Percentiles rank a stretch among this genome's conserved stretches.
Evolutionary conservation across 2,888 invertebrate species (phyloP).

Genomic region (Drosophila kanekoi): DNA sequence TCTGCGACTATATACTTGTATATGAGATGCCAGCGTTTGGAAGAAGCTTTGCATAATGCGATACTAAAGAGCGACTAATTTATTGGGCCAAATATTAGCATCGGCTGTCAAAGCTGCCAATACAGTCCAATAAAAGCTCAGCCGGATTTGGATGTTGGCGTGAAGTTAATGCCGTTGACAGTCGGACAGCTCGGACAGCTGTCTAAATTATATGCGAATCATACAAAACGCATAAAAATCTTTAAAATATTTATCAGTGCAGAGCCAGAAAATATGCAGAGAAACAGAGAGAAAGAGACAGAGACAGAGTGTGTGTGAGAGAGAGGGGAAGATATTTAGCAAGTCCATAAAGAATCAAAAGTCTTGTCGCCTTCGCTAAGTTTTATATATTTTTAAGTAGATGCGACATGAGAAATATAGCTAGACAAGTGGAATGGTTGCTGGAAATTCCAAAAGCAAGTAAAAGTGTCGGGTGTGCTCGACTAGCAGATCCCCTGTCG

Average conservation of each 20-base stretch:
- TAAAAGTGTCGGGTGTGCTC: background rate
- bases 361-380: conserved; percentile 31
- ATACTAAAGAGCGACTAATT: conserved; percentile 61
- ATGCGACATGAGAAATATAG: conserved; percentile 27
- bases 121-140: conserved; percentile 32
- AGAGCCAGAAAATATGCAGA: background rate
- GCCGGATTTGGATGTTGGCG: conserved; percentile 24
- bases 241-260: conserved; percentile 54
- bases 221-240: conserved; percentile 25
- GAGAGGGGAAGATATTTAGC: conserved; percentile 26
- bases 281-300: background rate
- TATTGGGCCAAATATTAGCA: conserved; percentile 64
- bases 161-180: conserved; percentile 48
- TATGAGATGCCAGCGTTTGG: background rate
- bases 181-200: conserved; percentile 6
- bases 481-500: background rate
- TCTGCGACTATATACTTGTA: background rate
- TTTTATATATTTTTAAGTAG: conserved; percentile 35
- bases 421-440: background rate
- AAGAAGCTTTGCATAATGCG: conserved; percentile 63
- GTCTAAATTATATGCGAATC: conserved; percentile 22
- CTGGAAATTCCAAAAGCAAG: background rate
- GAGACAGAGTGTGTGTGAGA: background rate
- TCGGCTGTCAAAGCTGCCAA: conserved; percentile 48
- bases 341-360: conserved; percentile 49